Evolutionary conservation across 2,113 vertebrate species (phyloP), one percentile per base, ranked within the genome.

Genomic region (Leucopternis melanops): DNA sequence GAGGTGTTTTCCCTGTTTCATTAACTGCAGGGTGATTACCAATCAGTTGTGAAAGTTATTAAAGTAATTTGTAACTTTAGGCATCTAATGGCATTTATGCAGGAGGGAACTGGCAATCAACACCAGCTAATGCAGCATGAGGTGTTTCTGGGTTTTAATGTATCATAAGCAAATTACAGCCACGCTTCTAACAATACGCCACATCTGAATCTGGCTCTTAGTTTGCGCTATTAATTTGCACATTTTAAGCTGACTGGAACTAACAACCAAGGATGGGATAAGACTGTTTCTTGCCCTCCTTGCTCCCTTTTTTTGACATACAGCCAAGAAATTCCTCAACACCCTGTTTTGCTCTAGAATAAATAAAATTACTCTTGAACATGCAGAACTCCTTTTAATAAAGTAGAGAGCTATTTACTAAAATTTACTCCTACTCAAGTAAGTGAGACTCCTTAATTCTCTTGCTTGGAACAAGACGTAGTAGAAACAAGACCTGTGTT

Each of bases 11-110:
- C 85, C 88, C 84, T 57, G 16, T 92, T 91, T 78, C 93, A 93
- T 94, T 95, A 88, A 95, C 29, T 94, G 50, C 89, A 63, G 69
- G 70, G 26, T 92, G 87, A 96, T 65, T 81, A 66, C 75, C 73
- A 95, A 81, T 73, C 79, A 94, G 55, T 93, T 94, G 63, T 90
- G 90, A 94, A 95, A 73, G 67, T 94, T 95, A 80, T 94, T 94
- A 94, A 94, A 96, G 91, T 61, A 95, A 91, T 81, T 84, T 91
- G 83, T 88, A 79, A 95, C 86, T 95, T 86, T 62, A 93, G 91
- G 94, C 70, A 93, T 74, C 19, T 92, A 71, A 92, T 63, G 81
- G 94, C 58, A 2, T 95, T 92, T 73, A 92, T 81, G 81, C 74
- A 81, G 81, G 65, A 85, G 89, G 58, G 54, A 92, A 82, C 52